These are phyloP conservation scores for Apoderus coryli DNA, from an alignment of 2,888 invertebrate genomes.

Conservation along the genomic window DNA sequence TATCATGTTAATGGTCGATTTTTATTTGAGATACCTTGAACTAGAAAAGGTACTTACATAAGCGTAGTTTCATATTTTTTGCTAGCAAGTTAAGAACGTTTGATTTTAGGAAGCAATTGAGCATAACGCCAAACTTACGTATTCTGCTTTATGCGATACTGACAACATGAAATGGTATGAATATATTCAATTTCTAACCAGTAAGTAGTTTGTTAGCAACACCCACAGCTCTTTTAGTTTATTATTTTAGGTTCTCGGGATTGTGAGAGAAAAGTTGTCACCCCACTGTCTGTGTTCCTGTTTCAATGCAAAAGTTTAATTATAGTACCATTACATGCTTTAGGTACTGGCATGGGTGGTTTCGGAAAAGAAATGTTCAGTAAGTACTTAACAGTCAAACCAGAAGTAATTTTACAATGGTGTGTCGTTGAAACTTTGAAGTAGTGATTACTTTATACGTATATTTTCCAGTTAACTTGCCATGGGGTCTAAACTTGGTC, in stretches of 20 bases:
- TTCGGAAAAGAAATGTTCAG: slow-evolving; percentile 19
- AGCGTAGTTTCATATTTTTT: no score
- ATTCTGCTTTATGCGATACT: slow-evolving; percentile 17
- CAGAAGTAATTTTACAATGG: no score
- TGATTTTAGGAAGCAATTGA: slow-evolving; percentile 18
- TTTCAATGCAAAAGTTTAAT: slow-evolving; percentile 18
- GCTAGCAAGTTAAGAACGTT: no score
- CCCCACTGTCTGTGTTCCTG: slow-evolving; percentile 18
- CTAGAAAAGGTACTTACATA: slow-evolving; percentile 20
- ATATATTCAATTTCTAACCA: slow-evolving; percentile 15
- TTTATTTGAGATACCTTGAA: slow-evolving; percentile 15
- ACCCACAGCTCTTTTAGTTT: background rate
- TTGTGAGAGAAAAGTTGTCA: slow-evolving; percentile 19
- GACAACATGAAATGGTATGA: slow-evolving; percentile 17
- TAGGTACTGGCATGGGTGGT: slow-evolving; percentile 19
- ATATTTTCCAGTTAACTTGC: slow-evolving; percentile 16
- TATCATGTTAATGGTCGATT: slow-evolving; percentile 17
- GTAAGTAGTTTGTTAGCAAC: slow-evolving; percentile 13
- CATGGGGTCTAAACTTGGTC: slow-evolving; percentile 18
- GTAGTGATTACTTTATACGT: no score
- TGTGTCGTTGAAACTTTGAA: no score
- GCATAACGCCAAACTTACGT: slow-evolving; percentile 17
- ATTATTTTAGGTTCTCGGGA: slow-evolving; percentile 15
- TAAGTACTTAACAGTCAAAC: slow-evolving; percentile 14
- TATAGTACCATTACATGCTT: slow-evolving; percentile 18